phyloP scores from a whole-genome alignment of 2,797 vertebrate genomes.

The Sebastolobus altivelis region DNA sequence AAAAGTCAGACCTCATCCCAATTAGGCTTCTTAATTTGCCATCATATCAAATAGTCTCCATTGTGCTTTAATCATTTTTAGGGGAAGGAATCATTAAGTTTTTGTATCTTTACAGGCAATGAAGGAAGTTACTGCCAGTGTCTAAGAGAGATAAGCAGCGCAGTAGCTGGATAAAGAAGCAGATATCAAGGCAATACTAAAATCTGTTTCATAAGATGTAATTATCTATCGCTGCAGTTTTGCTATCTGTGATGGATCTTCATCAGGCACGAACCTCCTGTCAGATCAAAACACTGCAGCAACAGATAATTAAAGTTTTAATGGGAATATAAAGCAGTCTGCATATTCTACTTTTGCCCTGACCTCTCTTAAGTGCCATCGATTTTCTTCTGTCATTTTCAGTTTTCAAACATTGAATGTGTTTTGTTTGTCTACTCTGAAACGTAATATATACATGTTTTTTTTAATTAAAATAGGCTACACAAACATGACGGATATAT shows the following conservation, averaged over 20 bases:
- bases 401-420: background rate
- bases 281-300: constrained; percentile 39
- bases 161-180: constrained; percentile 10
- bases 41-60: background rate
- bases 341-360: constrained; percentile 11
- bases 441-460: background rate
- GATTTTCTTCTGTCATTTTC: background rate
- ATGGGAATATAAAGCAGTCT: constrained; percentile 20
- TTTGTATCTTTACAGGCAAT: constrained; percentile 1
- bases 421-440: background rate
- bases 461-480: background rate
- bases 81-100: background rate
- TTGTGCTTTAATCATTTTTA: background rate
- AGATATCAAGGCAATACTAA: constrained; percentile 21
- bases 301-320: constrained; percentile 54
- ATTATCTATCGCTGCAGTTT: constrained; percentile 32
- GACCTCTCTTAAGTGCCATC: background rate
- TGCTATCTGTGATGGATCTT: constrained; percentile 30
- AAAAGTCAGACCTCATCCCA: background rate
- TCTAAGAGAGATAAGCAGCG: constrained; percentile 40
- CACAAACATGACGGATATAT: constrained; percentile 21
- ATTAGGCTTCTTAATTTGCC: background rate
- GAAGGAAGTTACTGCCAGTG: constrained; percentile 20
- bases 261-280: background rate
- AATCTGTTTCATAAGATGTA: constrained; percentile 25